phyloP scores from a whole-genome alignment of 2,113 vertebrate genomes.

The Propithecus coquereli region DNA sequence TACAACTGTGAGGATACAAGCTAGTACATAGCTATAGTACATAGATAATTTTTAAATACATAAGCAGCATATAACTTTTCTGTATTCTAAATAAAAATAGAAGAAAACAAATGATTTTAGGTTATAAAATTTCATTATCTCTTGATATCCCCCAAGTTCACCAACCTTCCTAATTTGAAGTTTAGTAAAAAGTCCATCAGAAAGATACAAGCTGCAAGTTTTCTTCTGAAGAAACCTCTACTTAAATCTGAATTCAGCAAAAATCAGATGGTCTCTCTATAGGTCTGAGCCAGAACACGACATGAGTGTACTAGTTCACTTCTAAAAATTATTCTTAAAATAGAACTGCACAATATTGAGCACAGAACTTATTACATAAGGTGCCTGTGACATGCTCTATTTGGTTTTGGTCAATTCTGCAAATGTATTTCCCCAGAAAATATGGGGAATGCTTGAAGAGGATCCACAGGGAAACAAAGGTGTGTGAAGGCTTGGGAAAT shows the following conservation, averaged over 20 bases:
- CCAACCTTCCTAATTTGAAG: background rate
- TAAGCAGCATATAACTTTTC: background rate
- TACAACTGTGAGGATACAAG: background rate
- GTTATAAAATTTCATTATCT: background rate
- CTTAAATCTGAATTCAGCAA: background rate
- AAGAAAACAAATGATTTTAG: background rate
- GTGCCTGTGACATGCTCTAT: background rate
- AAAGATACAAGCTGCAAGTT: background rate
- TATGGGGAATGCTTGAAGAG: background rate
- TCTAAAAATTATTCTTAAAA: background rate
- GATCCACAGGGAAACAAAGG: background rate
- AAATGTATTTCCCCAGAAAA: slow-evolving; percentile 31
- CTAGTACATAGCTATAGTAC: background rate
- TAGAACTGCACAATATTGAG: background rate
- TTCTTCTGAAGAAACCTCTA: background rate
- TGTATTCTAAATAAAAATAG: background rate
- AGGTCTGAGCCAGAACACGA: background rate
- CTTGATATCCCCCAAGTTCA: background rate
- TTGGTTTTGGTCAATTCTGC: background rate
- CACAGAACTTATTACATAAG: background rate
- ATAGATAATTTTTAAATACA: background rate
- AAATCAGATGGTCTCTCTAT: background rate
- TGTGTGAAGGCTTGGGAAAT: background rate
- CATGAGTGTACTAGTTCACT: background rate
- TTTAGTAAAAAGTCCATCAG: background rate